Evolutionary conservation across 2,113 vertebrate genomes (phyloP), one percentile per base, ranked within the genome.

Genomic region (Progne subis): DNA sequence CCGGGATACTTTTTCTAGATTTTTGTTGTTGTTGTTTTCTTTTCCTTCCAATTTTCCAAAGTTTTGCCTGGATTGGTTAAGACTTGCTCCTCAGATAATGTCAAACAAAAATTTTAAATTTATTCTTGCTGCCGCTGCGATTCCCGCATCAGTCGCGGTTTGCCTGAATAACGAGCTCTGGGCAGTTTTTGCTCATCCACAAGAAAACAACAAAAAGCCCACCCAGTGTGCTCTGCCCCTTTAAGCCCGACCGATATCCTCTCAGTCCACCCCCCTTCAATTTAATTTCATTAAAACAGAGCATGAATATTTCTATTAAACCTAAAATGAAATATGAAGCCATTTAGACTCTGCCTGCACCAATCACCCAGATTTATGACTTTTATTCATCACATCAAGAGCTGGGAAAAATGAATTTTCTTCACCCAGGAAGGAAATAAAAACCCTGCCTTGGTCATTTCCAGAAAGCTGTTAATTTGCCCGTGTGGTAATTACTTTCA

Each of bases 301-400:
- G 96, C 98, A 99, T 99, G 99, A 99, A 99, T 99, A 99, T 99
- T 99, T 99, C 99, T 99, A 99, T 99, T 99, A 99, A 99, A 99
- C 98, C 98, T 94, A 98, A 98, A 98, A 98, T 99, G 99, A 99
- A 99, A 99, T 99, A 99, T 99, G 99, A 99, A 99, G 98, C 99
- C 99, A 99, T 99, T 99, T 99, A 98, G 98, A 98, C 99, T 99
- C 98, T 99, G 99, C 99, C 99, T 98, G 99, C 98, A 98, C 98
- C 98, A 98, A 99, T 99, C 99, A 99, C 97, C 86, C 94, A 98
- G 99, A 99, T 99, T 99, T 99, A 99, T 99, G 95, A 96, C 98
- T 98, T 98, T 98, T 99, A 98, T 99, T 99, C 99, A 99, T 99
- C 99, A 99, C 99, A 99, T 99, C 98, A 98, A 98, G 98, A 98